Percentiles rank a stretch among this genome's conserved stretches.
phyloP scores from a whole-genome alignment of 2,113 vertebrate genomes.

The Cyphomyrus discorhynchus region DNA sequence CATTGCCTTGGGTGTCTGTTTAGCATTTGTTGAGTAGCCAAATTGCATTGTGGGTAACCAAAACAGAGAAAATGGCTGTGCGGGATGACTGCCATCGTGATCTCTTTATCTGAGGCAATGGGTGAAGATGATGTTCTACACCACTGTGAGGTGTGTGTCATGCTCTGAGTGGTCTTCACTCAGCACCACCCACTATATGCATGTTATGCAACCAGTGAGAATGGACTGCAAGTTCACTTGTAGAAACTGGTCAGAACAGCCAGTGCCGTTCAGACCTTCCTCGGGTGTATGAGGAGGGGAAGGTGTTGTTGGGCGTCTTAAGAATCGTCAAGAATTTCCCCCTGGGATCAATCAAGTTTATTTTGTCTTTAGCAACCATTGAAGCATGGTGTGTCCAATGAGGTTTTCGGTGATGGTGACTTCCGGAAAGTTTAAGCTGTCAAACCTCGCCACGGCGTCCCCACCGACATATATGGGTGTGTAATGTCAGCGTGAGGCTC shows the following conservation, averaged over 20 bases:
- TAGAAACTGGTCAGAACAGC: background rate
- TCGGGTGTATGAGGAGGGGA: background rate
- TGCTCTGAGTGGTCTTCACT: background rate
- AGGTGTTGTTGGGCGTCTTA: background rate
- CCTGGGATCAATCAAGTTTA: background rate
- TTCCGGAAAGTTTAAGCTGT: background rate
- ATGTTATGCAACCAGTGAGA: background rate
- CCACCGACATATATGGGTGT: background rate
- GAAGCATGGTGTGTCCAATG: background rate
- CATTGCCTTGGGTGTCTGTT: background rate
- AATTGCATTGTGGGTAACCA: background rate
- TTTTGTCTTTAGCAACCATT: background rate
- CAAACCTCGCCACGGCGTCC: background rate
- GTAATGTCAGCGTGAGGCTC: background rate
- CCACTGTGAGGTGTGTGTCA: background rate
- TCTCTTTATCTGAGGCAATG: background rate
- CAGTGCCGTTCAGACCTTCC: background rate
- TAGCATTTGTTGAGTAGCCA: background rate
- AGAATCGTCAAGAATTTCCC: background rate
- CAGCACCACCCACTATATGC: background rate
- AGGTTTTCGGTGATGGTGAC: background rate
- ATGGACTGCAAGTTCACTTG: background rate
- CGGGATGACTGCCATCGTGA: background rate
- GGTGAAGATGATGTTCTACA: background rate
- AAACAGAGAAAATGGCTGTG: background rate